Percentiles rank a stretch among this genome's conserved stretches.
Conservation (phyloP, 2,113 vertebrate species). For the Cichladusa arquata region DNA sequence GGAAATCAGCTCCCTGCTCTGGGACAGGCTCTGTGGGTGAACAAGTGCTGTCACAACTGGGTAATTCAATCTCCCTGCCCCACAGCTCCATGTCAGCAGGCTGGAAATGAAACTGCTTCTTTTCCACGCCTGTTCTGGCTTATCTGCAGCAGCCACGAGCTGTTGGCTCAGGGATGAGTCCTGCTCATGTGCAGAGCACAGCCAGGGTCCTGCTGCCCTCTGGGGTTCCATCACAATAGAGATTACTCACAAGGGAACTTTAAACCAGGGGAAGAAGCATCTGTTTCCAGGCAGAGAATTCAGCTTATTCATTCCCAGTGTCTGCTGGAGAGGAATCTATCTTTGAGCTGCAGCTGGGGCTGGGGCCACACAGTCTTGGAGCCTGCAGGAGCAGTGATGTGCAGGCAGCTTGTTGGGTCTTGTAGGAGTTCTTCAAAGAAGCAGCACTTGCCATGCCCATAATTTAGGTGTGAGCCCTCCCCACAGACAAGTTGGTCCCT, state of each 20-base stretch:
- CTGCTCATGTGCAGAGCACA: neutral
- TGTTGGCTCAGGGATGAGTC: neutral
- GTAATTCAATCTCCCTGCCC: neutral
- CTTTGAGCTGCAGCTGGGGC: neutral
- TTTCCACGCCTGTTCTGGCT: neutral
- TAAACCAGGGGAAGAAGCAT: neutral
- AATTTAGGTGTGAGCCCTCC: neutral
- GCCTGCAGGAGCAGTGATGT: neutral
- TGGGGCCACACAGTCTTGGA: neutral
- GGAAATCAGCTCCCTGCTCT: neutral
- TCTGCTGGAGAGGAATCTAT: neutral
- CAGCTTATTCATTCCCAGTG: neutral
- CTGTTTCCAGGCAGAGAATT: neutral
- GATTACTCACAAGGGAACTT: neutral
- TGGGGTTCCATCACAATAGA: neutral
- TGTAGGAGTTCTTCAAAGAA: neutral
- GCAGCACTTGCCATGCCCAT: neutral
- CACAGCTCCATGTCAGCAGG: neutral
- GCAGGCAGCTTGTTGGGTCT: neutral
- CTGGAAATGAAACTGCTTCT: neutral
- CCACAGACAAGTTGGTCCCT: neutral
- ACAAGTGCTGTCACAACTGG: neutral
- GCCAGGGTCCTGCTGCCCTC: neutral
- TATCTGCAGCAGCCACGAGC: neutral
- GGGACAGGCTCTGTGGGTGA: neutral